Percentiles rank a stretch among this genome's conserved stretches.
These are phyloP conservation scores for Hypsibius dujardini DNA, from an alignment of 1,140 invertebrate genomes.

Conservation along the genomic window DNA sequence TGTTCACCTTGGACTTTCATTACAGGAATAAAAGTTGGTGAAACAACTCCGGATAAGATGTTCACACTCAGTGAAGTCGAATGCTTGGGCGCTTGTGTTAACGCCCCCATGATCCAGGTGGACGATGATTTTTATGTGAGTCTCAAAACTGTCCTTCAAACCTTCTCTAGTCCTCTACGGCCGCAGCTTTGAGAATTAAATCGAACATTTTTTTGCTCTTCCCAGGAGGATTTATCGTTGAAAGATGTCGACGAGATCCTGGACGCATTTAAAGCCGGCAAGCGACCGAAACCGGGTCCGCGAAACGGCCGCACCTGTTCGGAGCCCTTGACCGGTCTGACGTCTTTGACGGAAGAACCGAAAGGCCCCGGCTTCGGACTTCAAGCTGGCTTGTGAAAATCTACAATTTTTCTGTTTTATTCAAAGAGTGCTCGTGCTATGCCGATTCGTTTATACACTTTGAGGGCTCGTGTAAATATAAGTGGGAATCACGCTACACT, in stretches of 20 bases:
- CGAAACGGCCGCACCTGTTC: slow-evolving; percentile 70
- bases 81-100: slow-evolving; percentile 95
- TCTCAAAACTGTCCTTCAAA: background rate
- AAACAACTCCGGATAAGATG: slow-evolving; percentile 68
- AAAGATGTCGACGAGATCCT: slow-evolving; percentile 77
- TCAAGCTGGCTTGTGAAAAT: slow-evolving; percentile 54
- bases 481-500: too few species aligned
- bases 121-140: slow-evolving; percentile 96
- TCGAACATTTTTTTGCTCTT: slow-evolving; percentile 26
- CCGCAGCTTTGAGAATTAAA: slow-evolving; percentile 22
- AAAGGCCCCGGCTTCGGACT: slow-evolving; percentile 75
- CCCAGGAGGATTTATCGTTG: slow-evolving; percentile 77
- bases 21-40: slow-evolving; percentile 55
- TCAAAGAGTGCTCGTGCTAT: too few species aligned
- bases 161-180: background rate
- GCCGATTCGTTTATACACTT: too few species aligned
- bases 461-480: too few species aligned
- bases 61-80: slow-evolving; percentile 94
- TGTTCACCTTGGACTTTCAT: slow-evolving; percentile 15
- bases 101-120: slow-evolving; percentile 97
- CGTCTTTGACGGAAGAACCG: slow-evolving; percentile 66
- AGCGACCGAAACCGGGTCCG: slow-evolving; percentile 72
- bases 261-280: slow-evolving; percentile 64
- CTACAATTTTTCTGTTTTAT: too few species aligned
- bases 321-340: slow-evolving; percentile 69